Conservation (phyloP, 2,888 invertebrate species). For the Cacoxenus indagator region DNA sequence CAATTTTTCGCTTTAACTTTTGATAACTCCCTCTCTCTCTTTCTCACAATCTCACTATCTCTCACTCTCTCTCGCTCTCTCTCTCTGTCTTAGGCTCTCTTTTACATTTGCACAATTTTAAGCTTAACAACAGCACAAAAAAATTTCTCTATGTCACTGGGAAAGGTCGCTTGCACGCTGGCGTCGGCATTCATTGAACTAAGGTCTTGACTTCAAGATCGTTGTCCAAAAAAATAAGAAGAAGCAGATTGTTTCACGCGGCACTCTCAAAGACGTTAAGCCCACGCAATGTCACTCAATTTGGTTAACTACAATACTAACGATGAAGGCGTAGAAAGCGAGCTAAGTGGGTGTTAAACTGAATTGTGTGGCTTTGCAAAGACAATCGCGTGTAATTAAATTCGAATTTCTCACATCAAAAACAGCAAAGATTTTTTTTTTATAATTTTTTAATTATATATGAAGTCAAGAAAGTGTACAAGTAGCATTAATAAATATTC, state of each 20-base stretch:
- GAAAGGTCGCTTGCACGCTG: conserved; percentile 5
- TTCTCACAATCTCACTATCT: background rate
- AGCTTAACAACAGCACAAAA: too few relatives aligned
- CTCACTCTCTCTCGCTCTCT: too few relatives aligned
- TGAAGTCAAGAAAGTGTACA: background rate
- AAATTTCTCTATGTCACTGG: conserved; percentile 23
- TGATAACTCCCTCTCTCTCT: too few relatives aligned
- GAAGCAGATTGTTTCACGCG: background rate
- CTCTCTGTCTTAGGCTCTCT: too few relatives aligned
- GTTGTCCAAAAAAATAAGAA: background rate
- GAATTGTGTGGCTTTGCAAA: background rate
- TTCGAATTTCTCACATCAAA: background rate
- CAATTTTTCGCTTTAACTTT: background rate
- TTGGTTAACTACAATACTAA: too few relatives aligned
- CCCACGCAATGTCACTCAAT: too few relatives aligned
- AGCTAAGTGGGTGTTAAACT: too few relatives aligned
- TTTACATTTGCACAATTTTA: too few relatives aligned
- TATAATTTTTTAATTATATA: too few relatives aligned
- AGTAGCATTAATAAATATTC: background rate
- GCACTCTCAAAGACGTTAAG: background rate
- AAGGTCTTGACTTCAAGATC: background rate
- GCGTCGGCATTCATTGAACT: background rate
- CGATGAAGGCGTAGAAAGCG: too few relatives aligned
- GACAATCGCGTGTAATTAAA: background rate
- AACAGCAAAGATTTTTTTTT: too few relatives aligned